Percentiles rank a stretch among this genome's conserved stretches.
Evolutionary conservation across 2,888 invertebrate genomes (phyloP).

Genomic region (Scotopteryx bipunctaria): DNA sequence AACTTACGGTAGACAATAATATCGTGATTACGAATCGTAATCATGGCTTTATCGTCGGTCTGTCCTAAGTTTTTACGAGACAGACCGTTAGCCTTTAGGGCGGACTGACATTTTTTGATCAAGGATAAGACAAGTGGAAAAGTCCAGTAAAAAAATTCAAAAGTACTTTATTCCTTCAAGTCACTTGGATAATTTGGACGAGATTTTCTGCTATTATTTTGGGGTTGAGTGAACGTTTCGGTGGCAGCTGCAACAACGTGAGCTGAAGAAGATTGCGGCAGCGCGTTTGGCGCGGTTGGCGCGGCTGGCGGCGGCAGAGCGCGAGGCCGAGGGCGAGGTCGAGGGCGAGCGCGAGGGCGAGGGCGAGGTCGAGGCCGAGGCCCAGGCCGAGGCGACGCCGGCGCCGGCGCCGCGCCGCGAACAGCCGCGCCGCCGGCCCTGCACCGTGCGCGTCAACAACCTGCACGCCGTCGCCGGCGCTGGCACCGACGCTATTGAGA

Average conservation of each 20-base stretch:
- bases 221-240: too few species aligned
- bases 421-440: conserved; percentile 60
- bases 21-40: too few species aligned
- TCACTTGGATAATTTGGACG: too few species aligned
- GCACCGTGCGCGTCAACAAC: conserved; percentile 77
- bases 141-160: too few species aligned
- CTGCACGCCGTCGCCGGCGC: conserved; percentile 88
- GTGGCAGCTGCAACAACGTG: conserved; percentile 63
- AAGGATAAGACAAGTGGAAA: too few species aligned
- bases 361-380: conserved; percentile 31
- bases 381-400: conserved; percentile 25
- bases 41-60: too few species aligned
- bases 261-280: conserved; percentile 61
- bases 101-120: too few species aligned
- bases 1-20: too few species aligned
- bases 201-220: not conserved
- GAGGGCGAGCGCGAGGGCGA: conserved; percentile 32
- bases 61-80: too few species aligned
- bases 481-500: conserved; percentile 91
- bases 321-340: conserved; percentile 31
- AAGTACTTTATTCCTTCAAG: too few species aligned
- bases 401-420: conserved; percentile 43
- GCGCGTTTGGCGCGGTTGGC: conserved; percentile 44
- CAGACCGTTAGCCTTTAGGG: too few species aligned
- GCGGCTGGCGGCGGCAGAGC: conserved; percentile 31